phyloP scores from a whole-genome alignment of 1,140 invertebrate species.

The Euura saliciscinereae region DNA sequence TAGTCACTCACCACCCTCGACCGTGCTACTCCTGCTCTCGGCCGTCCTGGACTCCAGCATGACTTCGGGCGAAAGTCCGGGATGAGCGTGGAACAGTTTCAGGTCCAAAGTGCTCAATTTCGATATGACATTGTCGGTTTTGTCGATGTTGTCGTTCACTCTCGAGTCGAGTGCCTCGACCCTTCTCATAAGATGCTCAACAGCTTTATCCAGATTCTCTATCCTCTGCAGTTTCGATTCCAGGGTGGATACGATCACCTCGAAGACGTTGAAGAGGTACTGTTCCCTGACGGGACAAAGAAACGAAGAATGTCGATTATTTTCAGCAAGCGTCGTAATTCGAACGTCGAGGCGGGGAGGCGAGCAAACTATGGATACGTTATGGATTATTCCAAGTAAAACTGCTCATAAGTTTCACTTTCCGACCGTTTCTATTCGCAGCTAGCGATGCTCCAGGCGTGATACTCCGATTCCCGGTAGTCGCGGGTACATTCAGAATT shows the following conservation, averaged over 20 bases:
- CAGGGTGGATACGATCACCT: slow-evolving; percentile 84
- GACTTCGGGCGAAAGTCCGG: slow-evolving; percentile 40
- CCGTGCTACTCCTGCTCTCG: slow-evolving; percentile 39
- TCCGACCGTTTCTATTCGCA: not conserved
- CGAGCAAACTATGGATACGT: too few species aligned
- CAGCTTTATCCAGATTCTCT: slow-evolving; percentile 84
- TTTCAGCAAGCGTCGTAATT: not conserved
- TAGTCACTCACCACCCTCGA: slow-evolving; percentile 30
- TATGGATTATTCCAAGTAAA: too few species aligned
- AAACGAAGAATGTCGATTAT: slow-evolving; percentile 10
- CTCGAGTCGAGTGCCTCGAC: slow-evolving; percentile 80
- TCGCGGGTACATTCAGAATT: not conserved
- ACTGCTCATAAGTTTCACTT: slow-evolving; percentile 1
- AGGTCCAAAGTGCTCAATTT: slow-evolving; percentile 75
- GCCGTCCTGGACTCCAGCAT: slow-evolving; percentile 35
- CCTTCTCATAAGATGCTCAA: slow-evolving; percentile 82
- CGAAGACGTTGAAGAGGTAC: slow-evolving; percentile 86
- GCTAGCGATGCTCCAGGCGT: not conserved
- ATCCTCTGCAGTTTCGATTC: slow-evolving; percentile 86
- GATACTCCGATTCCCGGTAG: not conserved
- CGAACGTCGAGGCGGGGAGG: too few species aligned
- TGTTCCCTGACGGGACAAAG: slow-evolving; percentile 76
- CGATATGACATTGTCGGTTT: slow-evolving; percentile 80
- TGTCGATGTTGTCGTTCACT: slow-evolving; percentile 82
- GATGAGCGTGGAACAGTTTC: slow-evolving; percentile 69